phyloP scores from a whole-genome alignment of 2,888 invertebrate species.

The Thelaira solivaga region DNA sequence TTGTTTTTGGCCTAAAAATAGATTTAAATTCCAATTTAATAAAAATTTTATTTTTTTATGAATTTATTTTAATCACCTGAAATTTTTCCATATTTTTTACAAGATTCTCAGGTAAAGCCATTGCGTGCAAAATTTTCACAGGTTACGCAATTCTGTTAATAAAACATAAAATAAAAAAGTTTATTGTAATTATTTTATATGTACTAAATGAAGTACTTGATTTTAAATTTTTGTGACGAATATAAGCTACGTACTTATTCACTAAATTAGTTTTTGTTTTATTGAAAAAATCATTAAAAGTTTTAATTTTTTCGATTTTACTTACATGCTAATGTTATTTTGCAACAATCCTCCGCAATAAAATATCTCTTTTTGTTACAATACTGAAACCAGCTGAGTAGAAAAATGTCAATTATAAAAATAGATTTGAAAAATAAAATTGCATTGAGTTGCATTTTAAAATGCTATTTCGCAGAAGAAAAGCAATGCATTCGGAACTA shows the following conservation, averaged over 20 bases:
- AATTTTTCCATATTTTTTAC: slow-evolving; percentile 73
- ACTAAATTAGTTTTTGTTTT: too few species aligned
- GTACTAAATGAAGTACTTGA: too few species aligned
- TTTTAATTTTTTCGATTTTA: slow-evolving; percentile 9
- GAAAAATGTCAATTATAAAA: slow-evolving; percentile 51
- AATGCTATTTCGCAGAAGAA: not conserved
- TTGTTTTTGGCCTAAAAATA: slow-evolving; percentile 72
- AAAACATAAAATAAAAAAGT: not conserved
- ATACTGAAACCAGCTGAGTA: slow-evolving; percentile 41
- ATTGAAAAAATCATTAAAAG: not conserved
- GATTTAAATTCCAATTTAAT: not conserved
- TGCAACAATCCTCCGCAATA: slow-evolving; percentile 9
- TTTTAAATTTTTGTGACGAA: too few species aligned
- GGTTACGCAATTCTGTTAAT: slow-evolving; percentile 68
- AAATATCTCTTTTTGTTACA: not conserved
- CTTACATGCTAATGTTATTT: slow-evolving; percentile 48
- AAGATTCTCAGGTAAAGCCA: slow-evolving; percentile 75
- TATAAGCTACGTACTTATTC: too few species aligned
- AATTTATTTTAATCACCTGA: slow-evolving; percentile 67
- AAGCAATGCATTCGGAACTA: slow-evolving; percentile 3
- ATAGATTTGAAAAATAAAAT: slow-evolving; percentile 50
- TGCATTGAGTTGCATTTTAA: slow-evolving; percentile 24
- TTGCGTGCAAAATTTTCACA: slow-evolving; percentile 54
- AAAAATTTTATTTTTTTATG: not conserved
- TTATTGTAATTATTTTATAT: too few species aligned